Conservation (phyloP, 2,113 vertebrate genomes). For the Neodontobutis hainanensis region DNA sequence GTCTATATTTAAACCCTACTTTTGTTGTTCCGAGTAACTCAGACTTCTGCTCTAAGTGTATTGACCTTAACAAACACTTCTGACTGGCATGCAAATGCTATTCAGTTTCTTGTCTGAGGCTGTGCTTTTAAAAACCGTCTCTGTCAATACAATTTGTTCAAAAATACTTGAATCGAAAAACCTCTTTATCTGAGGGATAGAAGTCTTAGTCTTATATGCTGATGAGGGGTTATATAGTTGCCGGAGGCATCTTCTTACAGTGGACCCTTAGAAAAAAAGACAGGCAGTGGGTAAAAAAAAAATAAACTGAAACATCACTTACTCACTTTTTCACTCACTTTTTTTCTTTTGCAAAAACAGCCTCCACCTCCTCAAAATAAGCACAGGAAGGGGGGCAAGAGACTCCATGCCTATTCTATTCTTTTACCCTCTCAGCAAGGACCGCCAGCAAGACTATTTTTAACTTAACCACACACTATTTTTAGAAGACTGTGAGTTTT, state of each 20-base stretch:
- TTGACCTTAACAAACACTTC: slow-evolving; percentile 73
- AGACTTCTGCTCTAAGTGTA: slow-evolving; percentile 70
- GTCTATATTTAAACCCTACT: slow-evolving; percentile 70
- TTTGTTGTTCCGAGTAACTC: slow-evolving; percentile 73
- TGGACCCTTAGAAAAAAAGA: slow-evolving; percentile 75
- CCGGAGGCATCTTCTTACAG: slow-evolving; percentile 78
- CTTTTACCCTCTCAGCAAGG: slow-evolving; percentile 93
- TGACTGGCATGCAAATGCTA: slow-evolving; percentile 58
- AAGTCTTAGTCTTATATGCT: slow-evolving; percentile 79
- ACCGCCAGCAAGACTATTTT: slow-evolving; percentile 90
- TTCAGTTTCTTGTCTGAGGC: slow-evolving; percentile 56
- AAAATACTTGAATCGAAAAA: too few species aligned
- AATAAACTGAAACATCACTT: slow-evolving; percentile 80
- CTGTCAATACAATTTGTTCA: too few species aligned
- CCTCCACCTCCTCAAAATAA: slow-evolving; percentile 55
- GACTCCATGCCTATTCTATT: slow-evolving; percentile 94
- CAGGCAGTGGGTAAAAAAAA: slow-evolving; percentile 88
- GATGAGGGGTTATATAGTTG: slow-evolving; percentile 82
- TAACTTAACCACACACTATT: slow-evolving; percentile 91
- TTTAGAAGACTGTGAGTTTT: slow-evolving; percentile 93
- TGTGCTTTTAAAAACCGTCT: too few species aligned
- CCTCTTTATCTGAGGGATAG: too few species aligned
- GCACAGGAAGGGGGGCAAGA: slow-evolving; percentile 39
- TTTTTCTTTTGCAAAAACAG: slow-evolving; percentile 65
- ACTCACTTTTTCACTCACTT: slow-evolving; percentile 53